phyloP scores from a whole-genome alignment of 2,888 invertebrate species.

The Polylopha cassiicola region DNA sequence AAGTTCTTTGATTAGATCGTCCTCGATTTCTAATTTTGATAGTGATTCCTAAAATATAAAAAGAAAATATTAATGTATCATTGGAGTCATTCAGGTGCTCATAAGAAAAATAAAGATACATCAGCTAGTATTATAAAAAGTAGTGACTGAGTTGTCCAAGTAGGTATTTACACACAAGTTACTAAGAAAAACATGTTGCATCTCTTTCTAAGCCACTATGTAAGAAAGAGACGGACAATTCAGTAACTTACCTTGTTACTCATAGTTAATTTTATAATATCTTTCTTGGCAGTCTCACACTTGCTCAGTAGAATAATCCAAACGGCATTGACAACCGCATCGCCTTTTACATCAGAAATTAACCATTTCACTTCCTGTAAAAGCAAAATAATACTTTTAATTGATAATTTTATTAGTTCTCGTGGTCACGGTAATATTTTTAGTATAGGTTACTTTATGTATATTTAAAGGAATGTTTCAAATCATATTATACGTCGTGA shows the following conservation, averaged over 20 bases:
- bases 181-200: too few species aligned
- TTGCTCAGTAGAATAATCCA: constrained; percentile 59
- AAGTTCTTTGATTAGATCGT: constrained; percentile 54
- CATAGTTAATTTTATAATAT: constrained; percentile 37
- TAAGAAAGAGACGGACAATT: too few species aligned
- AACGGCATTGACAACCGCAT: constrained; percentile 41
- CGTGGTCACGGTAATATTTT: too few species aligned
- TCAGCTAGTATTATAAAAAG: too few species aligned
- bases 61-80: not conserved
- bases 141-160: too few species aligned
- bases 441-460: too few species aligned
- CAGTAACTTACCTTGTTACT: constrained; percentile 45
- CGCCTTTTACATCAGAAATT: constrained; percentile 28
- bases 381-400: constrained; percentile 6
- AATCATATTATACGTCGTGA: too few species aligned
- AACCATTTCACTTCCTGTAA: constrained; percentile 58
- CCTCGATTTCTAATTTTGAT: constrained; percentile 45
- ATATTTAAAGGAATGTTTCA: too few species aligned
- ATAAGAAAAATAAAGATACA: too few species aligned
- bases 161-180: too few species aligned
- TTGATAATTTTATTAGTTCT: not conserved
- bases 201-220: too few species aligned
- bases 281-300: constrained; percentile 36
- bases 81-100: not conserved
- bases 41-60: constrained; percentile 44